Conservation (phyloP, 2,888 invertebrate species). For the Dolichomitus sp. region DNA sequence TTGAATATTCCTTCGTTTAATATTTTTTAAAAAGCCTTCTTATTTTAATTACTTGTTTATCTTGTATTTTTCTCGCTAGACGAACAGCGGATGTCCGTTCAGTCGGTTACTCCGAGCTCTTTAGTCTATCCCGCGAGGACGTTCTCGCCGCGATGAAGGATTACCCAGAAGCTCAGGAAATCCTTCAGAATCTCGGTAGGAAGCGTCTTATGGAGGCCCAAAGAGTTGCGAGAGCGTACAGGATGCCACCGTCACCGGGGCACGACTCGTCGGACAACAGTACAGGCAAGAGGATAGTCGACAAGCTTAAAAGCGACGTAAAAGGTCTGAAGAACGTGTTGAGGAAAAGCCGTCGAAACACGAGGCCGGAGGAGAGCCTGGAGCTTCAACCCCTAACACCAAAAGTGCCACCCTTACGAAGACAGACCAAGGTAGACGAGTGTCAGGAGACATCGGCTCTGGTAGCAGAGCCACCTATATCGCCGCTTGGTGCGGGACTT, state of each 20-base stretch:
- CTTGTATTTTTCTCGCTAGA: constrained; percentile 88
- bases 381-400: constrained; percentile 90
- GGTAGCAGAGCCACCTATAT: constrained; percentile 89
- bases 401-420: constrained; percentile 83
- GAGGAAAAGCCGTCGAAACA: constrained; percentile 87
- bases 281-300: constrained; percentile 92
- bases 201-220: constrained; percentile 95
- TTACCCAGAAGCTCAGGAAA: constrained; percentile 98
- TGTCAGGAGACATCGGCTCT: constrained; percentile 84
- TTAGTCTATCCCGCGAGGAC: constrained; percentile 97
- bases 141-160: constrained; percentile 98
- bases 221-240: constrained; percentile 85
- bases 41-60: neutral
- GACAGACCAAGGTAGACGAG: constrained; percentile 86
- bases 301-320: constrained; percentile 94
- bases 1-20: neutral
- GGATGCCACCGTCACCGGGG: constrained; percentile 91
- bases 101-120: constrained; percentile 98
- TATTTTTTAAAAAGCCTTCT: neutral
- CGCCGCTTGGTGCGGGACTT: constrained; percentile 94
- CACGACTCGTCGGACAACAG: constrained; percentile 89
- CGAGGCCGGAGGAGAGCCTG: constrained; percentile 88
- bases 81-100: constrained; percentile 98
- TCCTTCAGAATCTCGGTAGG: constrained; percentile 95
- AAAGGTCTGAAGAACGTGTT: constrained; percentile 90